Evolutionary conservation across 2,888 invertebrate species (phyloP).

Genomic region (Phasia obesa): DNA sequence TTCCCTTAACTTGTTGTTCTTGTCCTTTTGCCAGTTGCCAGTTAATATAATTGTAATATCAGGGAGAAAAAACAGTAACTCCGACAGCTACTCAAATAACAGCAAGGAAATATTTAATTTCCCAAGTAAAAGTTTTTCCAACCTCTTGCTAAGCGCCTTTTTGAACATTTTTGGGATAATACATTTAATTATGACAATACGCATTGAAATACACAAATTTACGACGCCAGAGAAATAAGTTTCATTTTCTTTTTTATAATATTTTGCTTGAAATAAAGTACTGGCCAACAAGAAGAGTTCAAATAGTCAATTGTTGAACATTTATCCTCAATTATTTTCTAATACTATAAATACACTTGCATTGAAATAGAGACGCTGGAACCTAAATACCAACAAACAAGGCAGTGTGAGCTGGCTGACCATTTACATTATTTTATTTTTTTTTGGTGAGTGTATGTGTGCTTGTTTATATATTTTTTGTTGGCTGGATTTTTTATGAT

Average conservation of each 20-base stretch:
- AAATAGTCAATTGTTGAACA: slow-evolving; percentile 70
- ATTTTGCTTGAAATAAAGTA: slow-evolving; percentile 14
- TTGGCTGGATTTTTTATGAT: background rate
- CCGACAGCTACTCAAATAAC: slow-evolving; percentile 38
- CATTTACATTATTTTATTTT: too few relatives aligned
- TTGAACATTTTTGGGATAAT: background rate
- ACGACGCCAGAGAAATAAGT: slow-evolving; percentile 41
- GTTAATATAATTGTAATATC: slow-evolving; percentile 35
- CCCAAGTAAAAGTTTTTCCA: background rate
- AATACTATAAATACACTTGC: background rate
- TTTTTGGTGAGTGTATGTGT: background rate
- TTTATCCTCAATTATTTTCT: slow-evolving; percentile 38
- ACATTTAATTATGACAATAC: background rate
- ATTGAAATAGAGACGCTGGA: too few relatives aligned
- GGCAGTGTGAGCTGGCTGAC: background rate
- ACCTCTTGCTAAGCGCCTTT: background rate
- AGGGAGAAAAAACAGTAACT: slow-evolving; percentile 6
- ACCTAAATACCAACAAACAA: too few relatives aligned
- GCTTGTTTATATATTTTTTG: background rate
- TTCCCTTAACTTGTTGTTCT: background rate
- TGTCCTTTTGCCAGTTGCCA: background rate
- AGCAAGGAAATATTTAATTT: slow-evolving; percentile 27
- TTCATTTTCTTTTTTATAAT: background rate
- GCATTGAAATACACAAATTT: background rate
- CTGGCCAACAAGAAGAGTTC: slow-evolving; percentile 51